A percentile compares a stretch with the other conserved stretches of the same genome.
phyloP scores from a whole-genome alignment of 2,888 invertebrate species.

The Entomobrya proxima region DNA sequence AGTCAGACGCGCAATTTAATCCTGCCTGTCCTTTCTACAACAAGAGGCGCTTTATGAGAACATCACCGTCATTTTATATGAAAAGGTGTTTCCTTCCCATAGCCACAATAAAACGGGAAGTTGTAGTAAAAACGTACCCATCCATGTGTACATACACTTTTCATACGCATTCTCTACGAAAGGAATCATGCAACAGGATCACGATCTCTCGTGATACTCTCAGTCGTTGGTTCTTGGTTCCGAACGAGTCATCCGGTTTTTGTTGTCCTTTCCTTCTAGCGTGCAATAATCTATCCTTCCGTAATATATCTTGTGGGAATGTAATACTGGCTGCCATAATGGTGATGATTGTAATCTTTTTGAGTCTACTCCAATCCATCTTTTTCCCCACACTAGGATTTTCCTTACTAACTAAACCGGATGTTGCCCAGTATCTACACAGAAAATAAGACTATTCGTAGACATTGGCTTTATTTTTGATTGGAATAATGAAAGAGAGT shows the following conservation, averaged over 20 bases:
- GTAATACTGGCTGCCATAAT: conserved; percentile 16
- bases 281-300: neutral
- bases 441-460: too few relatives aligned
- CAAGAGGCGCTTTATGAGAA: neutral
- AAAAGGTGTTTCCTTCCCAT: conserved; percentile 26
- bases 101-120: conserved; percentile 15
- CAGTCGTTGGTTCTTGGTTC: neutral
- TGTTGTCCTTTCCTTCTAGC: conserved; percentile 11
- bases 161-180: neutral
- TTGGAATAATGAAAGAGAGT: too few relatives aligned
- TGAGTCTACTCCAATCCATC: conserved; percentile 39
- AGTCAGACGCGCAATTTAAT: conserved; percentile 31
- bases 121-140: neutral
- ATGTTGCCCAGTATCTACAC: too few relatives aligned
- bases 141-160: neutral
- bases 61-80: neutral
- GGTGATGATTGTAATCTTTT: conserved; percentile 52
- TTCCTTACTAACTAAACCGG: neutral
- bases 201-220: neutral
- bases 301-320: conserved; percentile 24
- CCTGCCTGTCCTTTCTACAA: conserved; percentile 17
- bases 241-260: conserved; percentile 17
- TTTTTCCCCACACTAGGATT: neutral
- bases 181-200: conserved; percentile 3
- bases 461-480: too few relatives aligned